phyloP scores from a whole-genome alignment of 2,888 invertebrate species.

The Stramonita haemastoma region DNA sequence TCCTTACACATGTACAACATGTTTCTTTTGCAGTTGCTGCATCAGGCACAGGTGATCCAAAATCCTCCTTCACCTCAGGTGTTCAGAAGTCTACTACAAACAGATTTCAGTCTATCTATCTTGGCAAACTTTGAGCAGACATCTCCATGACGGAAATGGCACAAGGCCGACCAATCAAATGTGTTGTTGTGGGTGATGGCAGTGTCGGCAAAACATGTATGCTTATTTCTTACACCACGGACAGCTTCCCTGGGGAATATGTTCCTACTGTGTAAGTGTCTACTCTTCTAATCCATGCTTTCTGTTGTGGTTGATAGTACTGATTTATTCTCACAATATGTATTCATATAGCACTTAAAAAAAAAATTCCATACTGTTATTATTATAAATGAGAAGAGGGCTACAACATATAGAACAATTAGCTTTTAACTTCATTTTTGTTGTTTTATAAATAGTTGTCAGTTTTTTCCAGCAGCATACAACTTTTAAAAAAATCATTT shows the following conservation, averaged over 20 bases:
- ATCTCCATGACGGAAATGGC: conserved; percentile 64
- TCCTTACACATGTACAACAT: background rate
- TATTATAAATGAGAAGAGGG: too few species aligned
- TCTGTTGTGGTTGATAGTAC: too few species aligned
- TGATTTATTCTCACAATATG: too few species aligned
- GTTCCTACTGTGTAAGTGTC: conserved; percentile 80
- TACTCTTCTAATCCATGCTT: background rate
- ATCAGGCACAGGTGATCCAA: background rate
- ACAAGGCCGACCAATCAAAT: conserved; percentile 80
- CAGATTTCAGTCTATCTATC: background rate
- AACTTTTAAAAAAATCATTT: too few species aligned
- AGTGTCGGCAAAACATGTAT: conserved; percentile 82
- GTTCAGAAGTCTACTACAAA: too few species aligned
- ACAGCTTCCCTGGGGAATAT: conserved; percentile 82
- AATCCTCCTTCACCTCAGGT: background rate
- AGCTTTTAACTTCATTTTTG: too few species aligned
- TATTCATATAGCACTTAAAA: too few species aligned
- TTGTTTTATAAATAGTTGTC: too few species aligned
- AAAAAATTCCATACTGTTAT: too few species aligned
- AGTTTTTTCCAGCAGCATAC: too few species aligned
- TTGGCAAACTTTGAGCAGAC: background rate
- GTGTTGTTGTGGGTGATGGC: conserved; percentile 82
- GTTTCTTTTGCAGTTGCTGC: background rate
- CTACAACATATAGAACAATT: too few species aligned
- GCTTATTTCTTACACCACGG: conserved; percentile 82